Base-by-base conservation (phyloP, 2,888 invertebrate genomes). In the Melinaea marsaeus region DNA sequence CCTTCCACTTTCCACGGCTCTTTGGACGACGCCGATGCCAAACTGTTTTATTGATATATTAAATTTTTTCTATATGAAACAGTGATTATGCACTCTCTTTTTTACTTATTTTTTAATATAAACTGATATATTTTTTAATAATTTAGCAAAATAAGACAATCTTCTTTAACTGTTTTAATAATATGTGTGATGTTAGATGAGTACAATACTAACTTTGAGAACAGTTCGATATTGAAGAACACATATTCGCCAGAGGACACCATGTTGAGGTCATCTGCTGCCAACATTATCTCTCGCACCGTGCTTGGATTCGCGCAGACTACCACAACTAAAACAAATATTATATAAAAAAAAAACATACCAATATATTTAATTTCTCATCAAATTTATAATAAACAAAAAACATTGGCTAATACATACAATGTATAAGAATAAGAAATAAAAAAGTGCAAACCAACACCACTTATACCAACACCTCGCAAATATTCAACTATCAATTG, bases 141-240 rank as follows among this genome's bases (percentile, higher is more conserved):
- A 9, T 42, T 42, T 3, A 9, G 11, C 11, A 37, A 2, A 42
- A 6, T 9, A 42, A 9, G 11, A 42, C 2, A 42, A 42, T 42
- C 11, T 42, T 9, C 6, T 42, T 42, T 6, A 42, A 42, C 9
- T 9, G 7, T 42, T 42, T 42, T 42, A 42, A 42, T 42, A 42
- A 9, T 9, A 11, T 42, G 4, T 6, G 3, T 37, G 1, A 11
- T 42, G 55, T 33, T 56, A 46, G 47, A 56, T n/a, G 42, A n/a
- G 22, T 22, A 22, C 51, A 47, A 46, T n/a, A 83, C 94, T 94
- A 88, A 99, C 99, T 97, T 97, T 71, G 97, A 97, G 85, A 98
- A 98, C 47, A 99, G 92, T 84, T 99, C 98, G 76, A 99, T 97
- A 87, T 98, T 99, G 91, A 99, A 97, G 92, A 99, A 98, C 60